Base-by-base conservation (phyloP, 2,797 vertebrate species). In the Chiroxiphia lanceolata region DNA sequence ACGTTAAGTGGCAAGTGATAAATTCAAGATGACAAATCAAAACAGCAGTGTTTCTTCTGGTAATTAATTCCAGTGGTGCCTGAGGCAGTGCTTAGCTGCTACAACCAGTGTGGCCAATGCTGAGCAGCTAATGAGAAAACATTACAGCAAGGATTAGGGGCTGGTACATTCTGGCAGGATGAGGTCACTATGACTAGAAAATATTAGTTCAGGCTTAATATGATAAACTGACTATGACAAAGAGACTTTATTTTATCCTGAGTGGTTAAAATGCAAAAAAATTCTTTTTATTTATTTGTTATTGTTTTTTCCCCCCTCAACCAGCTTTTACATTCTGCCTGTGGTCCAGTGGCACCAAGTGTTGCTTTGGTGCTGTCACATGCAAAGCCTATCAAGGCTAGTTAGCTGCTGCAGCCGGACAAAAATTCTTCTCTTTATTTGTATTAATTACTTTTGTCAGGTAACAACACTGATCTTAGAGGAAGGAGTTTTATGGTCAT, bases 1-100 rank as follows among this genome's bases (percentile, higher is more conserved):
- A 98, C 98, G 98, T 98, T 99, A 99, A 99, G 98, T 99, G 98
- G 99, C 98, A 98, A 98, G 99, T 99, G 99, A 99, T 99, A 99
- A 99, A 99, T 99, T 99, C 99, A 99, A 98, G 98, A 99, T 98
- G 99, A 99, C 99, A 99, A 98, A 99, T 98, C 98, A 97, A 98
- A 99, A 98, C 99, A 98, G 98, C 98, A 98, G 98, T 98, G 98
- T 98, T 99, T 99, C 99, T 99, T 98, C 98, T 98, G 98, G 98
- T 99, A 99, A 99, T 99, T 99, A 99, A 99, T 99, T 99, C 99
- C 99, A 99, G 97, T 98, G 99, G 98, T 98, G 99, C 99, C 99
- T 96, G 97, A 98, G 98, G 99, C 99, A 89, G 98, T 68, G 98
- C 97, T 98, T 96, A 87, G 96, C 98, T 74, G 96, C 98, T 97